Evolutionary conservation across 1,140 invertebrate genomes (phyloP), one percentile per base, ranked within the genome.

Genomic region (Platorchestia sp.): DNA sequence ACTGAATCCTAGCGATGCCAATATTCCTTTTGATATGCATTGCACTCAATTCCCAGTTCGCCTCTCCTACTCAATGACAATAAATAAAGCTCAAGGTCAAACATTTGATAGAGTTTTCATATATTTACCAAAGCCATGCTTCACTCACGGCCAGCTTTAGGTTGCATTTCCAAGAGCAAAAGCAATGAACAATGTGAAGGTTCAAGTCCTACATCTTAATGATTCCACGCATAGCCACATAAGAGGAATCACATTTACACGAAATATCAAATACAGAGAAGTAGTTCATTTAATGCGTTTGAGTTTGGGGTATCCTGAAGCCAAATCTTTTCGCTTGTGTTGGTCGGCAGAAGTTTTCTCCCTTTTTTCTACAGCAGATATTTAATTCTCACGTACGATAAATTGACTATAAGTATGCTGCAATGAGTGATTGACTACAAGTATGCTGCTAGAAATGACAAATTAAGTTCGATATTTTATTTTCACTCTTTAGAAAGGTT

Each of bases 61-160:
- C 5, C 95, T 95, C 36, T 43, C 95, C 42, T 95, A 75, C 45
- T 95, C 53, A 42, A 47, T 95, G 45, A 95, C 95, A 43, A 95
- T 95, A 43, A 95, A 95, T 95, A 95, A 53, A 95, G 95, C 95
- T 44, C 95, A 95, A 95, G 45, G 95, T 43, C 53, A 47, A 95
- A 45, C 95, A 95, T 95, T n/a, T n/a, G n/a, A n/a, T n/a, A n/a
- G n/a, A n/a, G n/a, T n/a, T 75, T 10, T 10, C 59, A 75, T 75
- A 36, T 75, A 75, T 75, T 75, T 75, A 75, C 59, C 59, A 75
- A 75, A 75, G 59, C 59, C 59, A 75, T 75, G 59, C 59, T 75
- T 75, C 59, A 10, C 59, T 75, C 59, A 75, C 59, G 59, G 59
- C 59, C 59, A 75, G 59, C 59, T 75, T 27, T 75, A 75, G 1